phyloP scores from a whole-genome alignment of 2,113 vertebrate genomes.

The Oncorhynchus masou region DNA sequence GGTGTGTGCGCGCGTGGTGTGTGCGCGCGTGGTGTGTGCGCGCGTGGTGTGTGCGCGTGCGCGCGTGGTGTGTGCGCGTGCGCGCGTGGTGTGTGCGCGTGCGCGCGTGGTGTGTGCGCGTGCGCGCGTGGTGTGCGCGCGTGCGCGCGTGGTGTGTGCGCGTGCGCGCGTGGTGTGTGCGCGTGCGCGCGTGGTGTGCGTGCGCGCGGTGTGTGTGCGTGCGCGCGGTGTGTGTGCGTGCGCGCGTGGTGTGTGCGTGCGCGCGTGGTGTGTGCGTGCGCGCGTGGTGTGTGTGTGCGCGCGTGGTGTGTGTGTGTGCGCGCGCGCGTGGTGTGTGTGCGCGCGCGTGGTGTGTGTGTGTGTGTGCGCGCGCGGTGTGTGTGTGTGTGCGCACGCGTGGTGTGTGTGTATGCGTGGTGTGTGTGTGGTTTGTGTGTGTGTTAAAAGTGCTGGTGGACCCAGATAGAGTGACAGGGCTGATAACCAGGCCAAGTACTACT shows the following conservation, averaged over 20 bases:
- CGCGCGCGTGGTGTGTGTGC: background rate
- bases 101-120: background rate
- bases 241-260: fast-evolving
- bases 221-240: too few species aligned
- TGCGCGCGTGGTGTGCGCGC: background rate
- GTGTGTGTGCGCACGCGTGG: too few species aligned
- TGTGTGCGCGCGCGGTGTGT: too few species aligned
- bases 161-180: too few species aligned
- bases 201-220: fast-evolving
- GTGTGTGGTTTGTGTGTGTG: background rate
- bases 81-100: constrained; percentile 14
- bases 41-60: background rate
- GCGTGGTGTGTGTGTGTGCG: too few species aligned
- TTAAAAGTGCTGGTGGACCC: background rate
- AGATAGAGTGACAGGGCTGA: background rate
- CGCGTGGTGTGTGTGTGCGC: too few species aligned
- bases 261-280: fast-evolving
- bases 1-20: too few species aligned
- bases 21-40: background rate
- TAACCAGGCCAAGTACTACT: background rate
- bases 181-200: fast-evolving
- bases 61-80: background rate
- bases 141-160: too few species aligned
- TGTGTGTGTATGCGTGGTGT: too few species aligned
- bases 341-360: fast-evolving